Conservation (phyloP, 64 coral and sea anemone species). For the Dendronephthya gigantea region DNA sequence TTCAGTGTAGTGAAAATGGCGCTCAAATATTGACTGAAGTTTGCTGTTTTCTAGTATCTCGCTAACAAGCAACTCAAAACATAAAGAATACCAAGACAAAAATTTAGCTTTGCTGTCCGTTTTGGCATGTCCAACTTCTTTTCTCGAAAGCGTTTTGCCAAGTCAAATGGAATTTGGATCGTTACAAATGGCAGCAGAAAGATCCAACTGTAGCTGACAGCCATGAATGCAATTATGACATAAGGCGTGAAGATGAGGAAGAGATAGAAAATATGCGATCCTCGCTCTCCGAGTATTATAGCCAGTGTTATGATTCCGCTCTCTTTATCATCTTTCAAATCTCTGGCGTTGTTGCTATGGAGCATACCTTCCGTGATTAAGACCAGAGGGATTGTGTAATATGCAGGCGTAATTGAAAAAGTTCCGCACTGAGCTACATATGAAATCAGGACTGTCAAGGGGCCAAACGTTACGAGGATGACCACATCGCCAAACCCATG, state of each 20-base stretch:
- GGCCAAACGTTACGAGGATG: conserved; percentile 87
- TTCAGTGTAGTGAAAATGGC: no score
- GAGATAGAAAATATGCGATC: conserved; percentile 69
- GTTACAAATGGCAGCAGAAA: conserved; percentile 62
- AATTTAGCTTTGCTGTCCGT: conserved; percentile 82
- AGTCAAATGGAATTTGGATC: conserved; percentile 55
- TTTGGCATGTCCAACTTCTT: conserved; percentile 56
- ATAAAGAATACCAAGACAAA: conserved; percentile 74
- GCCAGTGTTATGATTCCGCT: conserved; percentile 73
- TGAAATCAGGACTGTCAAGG: conserved; percentile 70
- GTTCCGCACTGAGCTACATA: conserved; percentile 71
- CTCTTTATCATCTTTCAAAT: conserved; percentile 60
- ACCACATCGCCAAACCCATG: conserved; percentile 85
- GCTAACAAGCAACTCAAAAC: conserved; percentile 55
- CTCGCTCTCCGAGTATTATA: conserved; percentile 58
- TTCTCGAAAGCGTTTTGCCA: conserved; percentile 63
- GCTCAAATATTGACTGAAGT: no score
- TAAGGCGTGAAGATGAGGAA: conserved; percentile 73
- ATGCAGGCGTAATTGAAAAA: conserved; percentile 40
- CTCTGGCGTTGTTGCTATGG: conserved; percentile 87
- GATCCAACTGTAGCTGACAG: conserved; percentile 57
- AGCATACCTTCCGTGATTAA: conserved; percentile 87
- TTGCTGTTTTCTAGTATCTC: no score
- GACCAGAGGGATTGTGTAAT: conserved; percentile 71
- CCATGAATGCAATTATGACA: conserved; percentile 57